Percentiles rank a stretch among this genome's conserved stretches.
Evolutionary conservation across 2,888 invertebrate species (phyloP).

Genomic region (Rhogogaster chlorosoma): DNA sequence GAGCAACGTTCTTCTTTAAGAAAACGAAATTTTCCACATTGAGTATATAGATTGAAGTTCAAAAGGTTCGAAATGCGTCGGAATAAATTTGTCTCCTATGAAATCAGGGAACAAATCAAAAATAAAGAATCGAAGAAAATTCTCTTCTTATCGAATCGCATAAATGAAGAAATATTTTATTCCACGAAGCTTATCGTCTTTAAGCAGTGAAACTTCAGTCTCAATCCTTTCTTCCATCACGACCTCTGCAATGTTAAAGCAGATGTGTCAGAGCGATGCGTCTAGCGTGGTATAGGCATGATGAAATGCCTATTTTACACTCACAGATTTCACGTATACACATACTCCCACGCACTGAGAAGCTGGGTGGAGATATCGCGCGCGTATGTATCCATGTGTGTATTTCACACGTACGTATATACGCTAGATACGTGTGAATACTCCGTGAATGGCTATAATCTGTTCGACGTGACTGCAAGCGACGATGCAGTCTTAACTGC

Average conservation of each 20-base stretch:
- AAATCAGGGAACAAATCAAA: too few relatives aligned
- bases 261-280: background rate
- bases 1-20: too few relatives aligned
- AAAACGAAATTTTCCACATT: too few relatives aligned
- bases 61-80: too few relatives aligned
- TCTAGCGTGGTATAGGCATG: background rate
- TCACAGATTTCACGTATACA: background rate
- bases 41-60: too few relatives aligned
- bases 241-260: background rate
- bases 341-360: background rate
- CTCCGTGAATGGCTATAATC: slow-evolving; percentile 45
- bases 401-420: background rate
- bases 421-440: slow-evolving; percentile 25
- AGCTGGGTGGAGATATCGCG: background rate
- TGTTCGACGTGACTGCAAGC: slow-evolving; percentile 43
- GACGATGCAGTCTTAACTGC: background rate
- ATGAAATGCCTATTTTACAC: background rate
- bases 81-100: too few relatives aligned
- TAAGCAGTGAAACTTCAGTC: background rate
- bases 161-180: background rate
- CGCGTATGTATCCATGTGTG: background rate
- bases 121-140: too few relatives aligned
- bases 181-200: background rate
- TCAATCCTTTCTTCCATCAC: background rate
- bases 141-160: too few relatives aligned